Evolutionary conservation across 2,797 vertebrate species (phyloP), one percentile per base, ranked within the genome.

Genomic region (Pogonophryne albipinna): DNA sequence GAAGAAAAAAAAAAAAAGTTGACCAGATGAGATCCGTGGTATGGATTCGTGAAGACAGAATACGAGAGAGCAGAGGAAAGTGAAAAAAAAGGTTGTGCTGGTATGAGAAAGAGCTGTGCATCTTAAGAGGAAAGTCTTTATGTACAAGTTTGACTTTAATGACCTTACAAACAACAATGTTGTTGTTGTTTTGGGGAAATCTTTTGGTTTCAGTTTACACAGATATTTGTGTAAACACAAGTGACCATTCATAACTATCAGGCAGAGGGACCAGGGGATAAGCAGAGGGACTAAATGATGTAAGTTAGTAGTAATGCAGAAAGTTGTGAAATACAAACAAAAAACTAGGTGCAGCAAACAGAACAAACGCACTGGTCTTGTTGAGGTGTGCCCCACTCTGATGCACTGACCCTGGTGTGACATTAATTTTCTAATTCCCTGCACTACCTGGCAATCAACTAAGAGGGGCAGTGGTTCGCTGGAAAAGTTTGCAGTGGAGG

Each of bases 361-460:
- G 61, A 80, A 74, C 46, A 68, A 55, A 53, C 76, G 13, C 59
- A 55, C 58, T 77, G 66, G 71, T 19, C 62, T 19, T 14, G 67
- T 86, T 61, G 74, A 10, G 65, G 70, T 75, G 71, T 59, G 79
- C 80, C 71, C 71, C 86, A 74, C 90, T 89, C 77, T 90, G 83
- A 91, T 89, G 86, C 87, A 85, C 72, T 92, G 91, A 91, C 88
- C 88, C 87, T 76, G 64, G 59, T 79, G 84, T 92, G 92, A 92
- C 93, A 91, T 93, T 91, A 65, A 93, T 94, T 93, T 94, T 94
- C 91, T 93, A 91, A 91, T 93, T 92, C 90, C 90, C 85, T 94
- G 91, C 92, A 93, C 91, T 94, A 94, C 89, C 92, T 93, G 90
- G 84, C 87, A 93, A 92, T 94, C 92, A 91, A 91, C 93, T 91